A percentile compares a stretch with the other conserved stretches of the same genome.
Evolutionary conservation across 2,888 invertebrate genomes (phyloP).

Genomic region (Tipula lateralis): DNA sequence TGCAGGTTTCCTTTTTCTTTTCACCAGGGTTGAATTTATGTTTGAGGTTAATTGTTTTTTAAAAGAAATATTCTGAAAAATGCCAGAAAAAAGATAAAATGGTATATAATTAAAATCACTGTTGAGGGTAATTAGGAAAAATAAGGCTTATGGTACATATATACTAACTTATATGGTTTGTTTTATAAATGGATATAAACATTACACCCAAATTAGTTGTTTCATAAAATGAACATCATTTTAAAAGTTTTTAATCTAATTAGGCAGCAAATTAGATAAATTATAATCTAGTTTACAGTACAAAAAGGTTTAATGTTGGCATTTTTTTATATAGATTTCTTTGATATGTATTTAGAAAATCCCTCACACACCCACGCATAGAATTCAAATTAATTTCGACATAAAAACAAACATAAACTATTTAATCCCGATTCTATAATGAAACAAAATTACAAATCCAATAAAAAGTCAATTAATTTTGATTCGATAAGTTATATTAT

Average conservation of each 20-base stretch:
- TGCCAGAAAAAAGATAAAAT: background rate
- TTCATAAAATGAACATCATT: background rate
- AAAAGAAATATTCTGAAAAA: background rate
- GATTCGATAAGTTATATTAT: background rate
- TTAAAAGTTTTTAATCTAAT: conserved; percentile 5
- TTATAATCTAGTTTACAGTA: background rate
- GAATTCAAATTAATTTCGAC: background rate
- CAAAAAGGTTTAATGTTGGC: background rate
- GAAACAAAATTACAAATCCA: background rate
- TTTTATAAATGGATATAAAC: background rate
- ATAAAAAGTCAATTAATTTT: conserved; percentile 24
- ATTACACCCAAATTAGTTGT: conserved; percentile 3
- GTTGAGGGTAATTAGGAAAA: background rate
- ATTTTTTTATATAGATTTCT: background rate
- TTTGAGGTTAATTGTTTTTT: conserved; percentile 9
- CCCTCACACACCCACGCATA: background rate
- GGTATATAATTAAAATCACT: background rate
- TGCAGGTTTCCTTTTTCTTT: background rate
- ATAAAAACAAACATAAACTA: background rate
- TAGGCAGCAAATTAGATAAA: conserved; percentile 11
- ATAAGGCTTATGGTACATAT: background rate
- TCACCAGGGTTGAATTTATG: background rate
- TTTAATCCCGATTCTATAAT: background rate
- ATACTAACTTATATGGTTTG: background rate
- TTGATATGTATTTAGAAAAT: background rate